These are phyloP conservation scores for Mobula birostris DNA, from an alignment of 2,113 vertebrate species.

Conservation along the genomic window DNA sequence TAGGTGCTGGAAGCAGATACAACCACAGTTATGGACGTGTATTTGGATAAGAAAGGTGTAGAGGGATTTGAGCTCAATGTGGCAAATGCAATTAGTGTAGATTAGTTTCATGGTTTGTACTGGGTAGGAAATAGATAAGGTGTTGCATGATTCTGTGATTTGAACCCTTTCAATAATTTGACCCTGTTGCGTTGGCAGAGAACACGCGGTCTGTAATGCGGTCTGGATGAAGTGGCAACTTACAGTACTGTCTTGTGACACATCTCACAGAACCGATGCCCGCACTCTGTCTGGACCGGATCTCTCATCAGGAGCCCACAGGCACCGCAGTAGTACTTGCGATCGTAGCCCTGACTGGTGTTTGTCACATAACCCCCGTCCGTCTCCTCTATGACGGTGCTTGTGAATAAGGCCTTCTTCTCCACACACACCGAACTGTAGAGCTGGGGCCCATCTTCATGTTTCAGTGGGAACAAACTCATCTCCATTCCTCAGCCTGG, in stretches of 20 bases:
- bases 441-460: background rate
- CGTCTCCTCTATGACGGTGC: background rate
- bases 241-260: background rate
- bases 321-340: conserved; percentile 2
- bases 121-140: no score
- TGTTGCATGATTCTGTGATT: no score
- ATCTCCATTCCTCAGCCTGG: background rate
- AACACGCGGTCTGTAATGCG: background rate
- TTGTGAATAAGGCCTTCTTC: background rate
- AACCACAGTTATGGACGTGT: no score
- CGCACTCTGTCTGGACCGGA: background rate
- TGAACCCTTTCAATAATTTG: background rate
- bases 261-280: background rate
- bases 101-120: no score
- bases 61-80: no score
- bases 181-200: background rate
- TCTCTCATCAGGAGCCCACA: background rate
- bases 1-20: no score
- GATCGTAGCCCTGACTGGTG: background rate
- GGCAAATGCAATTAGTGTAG: no score
- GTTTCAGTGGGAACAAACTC: background rate
- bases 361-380: background rate
- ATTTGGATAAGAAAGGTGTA: no score
- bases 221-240: background rate
- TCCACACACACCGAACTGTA: background rate